These are phyloP conservation scores for Autographa gamma DNA, from an alignment of 2,888 invertebrate species.

Conservation along the genomic window DNA sequence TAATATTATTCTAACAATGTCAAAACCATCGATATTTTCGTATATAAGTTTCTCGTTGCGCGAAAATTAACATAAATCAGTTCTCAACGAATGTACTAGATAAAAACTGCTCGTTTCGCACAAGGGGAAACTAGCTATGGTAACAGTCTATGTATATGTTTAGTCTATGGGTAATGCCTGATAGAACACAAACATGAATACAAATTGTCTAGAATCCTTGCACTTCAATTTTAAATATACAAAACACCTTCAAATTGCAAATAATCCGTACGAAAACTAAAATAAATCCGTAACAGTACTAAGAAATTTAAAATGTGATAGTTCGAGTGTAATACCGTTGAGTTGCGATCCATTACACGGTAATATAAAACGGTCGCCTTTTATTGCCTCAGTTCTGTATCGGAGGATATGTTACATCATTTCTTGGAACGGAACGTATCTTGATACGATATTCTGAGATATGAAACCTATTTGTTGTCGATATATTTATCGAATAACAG, in stretches of 20 bases:
- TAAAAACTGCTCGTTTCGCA: no score
- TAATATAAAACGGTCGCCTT: conserved; percentile 37
- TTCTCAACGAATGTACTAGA: no score
- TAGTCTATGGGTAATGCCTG: no score
- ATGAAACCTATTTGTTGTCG: conserved; percentile 20
- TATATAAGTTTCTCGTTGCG: no score
- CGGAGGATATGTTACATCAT: conserved; percentile 17
- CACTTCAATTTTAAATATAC: no score
- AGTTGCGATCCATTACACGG: conserved; percentile 40
- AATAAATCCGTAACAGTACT: conserved; percentile 7
- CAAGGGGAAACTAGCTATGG: no score
- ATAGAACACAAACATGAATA: no score
- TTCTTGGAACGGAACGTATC: conserved; percentile 34
- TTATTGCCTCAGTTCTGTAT: conserved; percentile 22
- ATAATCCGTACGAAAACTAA: neutral
- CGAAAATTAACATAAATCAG: no score
- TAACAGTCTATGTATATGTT: no score
- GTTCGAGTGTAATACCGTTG: neutral
- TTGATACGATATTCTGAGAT: conserved; percentile 20
- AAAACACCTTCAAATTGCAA: neutral
- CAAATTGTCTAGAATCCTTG: no score
- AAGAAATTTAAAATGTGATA: conserved; percentile 36
- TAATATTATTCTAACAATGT: no score
- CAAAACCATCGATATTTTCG: no score
- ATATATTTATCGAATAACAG: neutral